phyloP scores from a whole-genome alignment of 1,140 invertebrate genomes.

The Microplitis mediator region DNA sequence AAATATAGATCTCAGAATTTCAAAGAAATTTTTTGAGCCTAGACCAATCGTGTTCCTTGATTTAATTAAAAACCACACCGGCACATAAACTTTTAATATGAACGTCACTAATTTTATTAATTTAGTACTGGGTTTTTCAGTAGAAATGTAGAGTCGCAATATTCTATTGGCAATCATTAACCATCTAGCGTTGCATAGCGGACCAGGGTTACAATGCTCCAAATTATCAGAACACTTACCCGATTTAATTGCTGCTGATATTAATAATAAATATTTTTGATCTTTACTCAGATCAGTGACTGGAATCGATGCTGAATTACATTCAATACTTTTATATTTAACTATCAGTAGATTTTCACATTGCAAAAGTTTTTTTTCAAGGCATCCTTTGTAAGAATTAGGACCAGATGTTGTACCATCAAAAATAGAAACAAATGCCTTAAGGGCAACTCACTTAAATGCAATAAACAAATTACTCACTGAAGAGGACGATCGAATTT shows the following conservation, averaged over 20 bases:
- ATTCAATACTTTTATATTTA: conserved; percentile 25
- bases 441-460: conserved; percentile 43
- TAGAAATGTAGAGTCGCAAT: background rate
- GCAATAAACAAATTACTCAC: conserved; percentile 41
- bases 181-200: background rate
- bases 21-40: background rate
- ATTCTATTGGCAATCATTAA: background rate
- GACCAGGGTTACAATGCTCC: conserved; percentile 16
- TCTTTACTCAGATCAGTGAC: conserved; percentile 35
- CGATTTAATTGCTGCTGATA: conserved; percentile 34
- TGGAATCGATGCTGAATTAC: conserved; percentile 18
- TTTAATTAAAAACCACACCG: conserved; percentile 9
- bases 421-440: conserved; percentile 40
- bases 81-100: background rate
- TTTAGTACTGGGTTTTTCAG: background rate
- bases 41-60: background rate
- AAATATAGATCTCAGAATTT: too few relatives aligned
- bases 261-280: conserved; percentile 39
- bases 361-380: conserved; percentile 32
- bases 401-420: conserved; percentile 34
- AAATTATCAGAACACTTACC: conserved; percentile 39
- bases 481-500: conserved; percentile 33
- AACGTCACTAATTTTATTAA: conserved; percentile 3
- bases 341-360: conserved; percentile 34
- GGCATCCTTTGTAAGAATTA: conserved; percentile 32